Percentiles rank a stretch among this genome's conserved stretches.
Conservation (phyloP, 2,888 invertebrate genomes). For the Leucozona laternaria region DNA sequence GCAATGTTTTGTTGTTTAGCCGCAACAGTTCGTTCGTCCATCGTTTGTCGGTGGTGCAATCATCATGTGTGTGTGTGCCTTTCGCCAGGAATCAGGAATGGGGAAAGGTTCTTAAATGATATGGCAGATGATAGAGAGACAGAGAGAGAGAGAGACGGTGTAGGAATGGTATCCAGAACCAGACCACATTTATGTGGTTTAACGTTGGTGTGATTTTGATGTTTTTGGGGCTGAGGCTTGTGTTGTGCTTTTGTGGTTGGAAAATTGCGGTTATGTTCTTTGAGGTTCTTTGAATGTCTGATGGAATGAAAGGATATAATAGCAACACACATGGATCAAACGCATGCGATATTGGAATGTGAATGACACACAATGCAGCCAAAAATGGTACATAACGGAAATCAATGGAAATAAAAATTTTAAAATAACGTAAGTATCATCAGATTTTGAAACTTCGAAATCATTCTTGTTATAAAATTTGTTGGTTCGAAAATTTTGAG, state of each 20-base stretch:
- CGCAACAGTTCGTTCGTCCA: conserved; percentile 9
- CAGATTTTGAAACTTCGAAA: too few species aligned
- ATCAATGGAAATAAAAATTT: neutral
- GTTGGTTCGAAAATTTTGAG: too few species aligned
- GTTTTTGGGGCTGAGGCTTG: conserved; percentile 15
- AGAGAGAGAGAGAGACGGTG: neutral
- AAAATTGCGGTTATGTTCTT: conserved; percentile 15
- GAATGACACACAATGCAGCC: neutral
- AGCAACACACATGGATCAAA: neutral
- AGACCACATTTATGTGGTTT: conserved; percentile 28
- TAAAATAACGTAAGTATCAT: too few species aligned
- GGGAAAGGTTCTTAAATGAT: neutral
- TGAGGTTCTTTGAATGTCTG: conserved; percentile 9
- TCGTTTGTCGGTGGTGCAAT: conserved; percentile 8
- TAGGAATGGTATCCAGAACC: neutral
- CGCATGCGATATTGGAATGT: neutral
- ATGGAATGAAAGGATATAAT: neutral
- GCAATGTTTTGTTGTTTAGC: conserved; percentile 1
- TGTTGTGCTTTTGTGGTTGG: conserved; percentile 29
- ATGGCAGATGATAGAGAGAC: neutral
- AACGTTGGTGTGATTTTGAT: conserved; percentile 24
- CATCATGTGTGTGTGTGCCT: neutral
- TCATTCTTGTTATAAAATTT: too few species aligned
- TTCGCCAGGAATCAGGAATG: neutral
- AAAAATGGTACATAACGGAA: neutral